These are phyloP conservation scores for Carassius carassius DNA, from an alignment of 2,113 vertebrate genomes.

Conservation along the genomic window DNA sequence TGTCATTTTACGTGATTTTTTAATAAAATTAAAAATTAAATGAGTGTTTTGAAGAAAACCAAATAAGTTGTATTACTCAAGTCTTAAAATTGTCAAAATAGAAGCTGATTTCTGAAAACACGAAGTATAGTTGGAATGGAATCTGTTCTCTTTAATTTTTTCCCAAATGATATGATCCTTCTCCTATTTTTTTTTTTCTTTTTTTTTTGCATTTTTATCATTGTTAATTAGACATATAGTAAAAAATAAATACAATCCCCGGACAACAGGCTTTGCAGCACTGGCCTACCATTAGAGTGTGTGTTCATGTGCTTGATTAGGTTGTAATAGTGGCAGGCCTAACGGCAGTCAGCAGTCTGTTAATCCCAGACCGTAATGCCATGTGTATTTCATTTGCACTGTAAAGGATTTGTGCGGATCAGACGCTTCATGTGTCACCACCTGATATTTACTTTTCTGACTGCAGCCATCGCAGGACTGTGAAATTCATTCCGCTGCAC, in stretches of 20 bases:
- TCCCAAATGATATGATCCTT: neutral
- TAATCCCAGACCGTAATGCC: slow-evolving; percentile 61
- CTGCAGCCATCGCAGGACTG: slow-evolving; percentile 1
- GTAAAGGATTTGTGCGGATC: slow-evolving; percentile 71
- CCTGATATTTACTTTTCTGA: slow-evolving; percentile 65
- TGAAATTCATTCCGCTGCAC: slow-evolving; percentile 23
- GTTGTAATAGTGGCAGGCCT: slow-evolving; percentile 61
- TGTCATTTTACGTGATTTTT: no score
- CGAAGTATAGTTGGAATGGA: neutral
- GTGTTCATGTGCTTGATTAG: slow-evolving; percentile 62
- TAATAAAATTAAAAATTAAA: no score
- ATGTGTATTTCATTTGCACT: slow-evolving; percentile 70
- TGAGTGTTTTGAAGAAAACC: no score
- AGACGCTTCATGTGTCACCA: slow-evolving; percentile 70
- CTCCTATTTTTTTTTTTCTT: neutral
- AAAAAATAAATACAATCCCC: neutral
- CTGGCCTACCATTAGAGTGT: neutral
- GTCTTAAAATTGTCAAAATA: no score
- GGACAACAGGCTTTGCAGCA: neutral
- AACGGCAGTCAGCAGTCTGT: slow-evolving; percentile 56
- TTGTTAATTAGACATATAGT: neutral
- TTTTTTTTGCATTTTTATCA: neutral
- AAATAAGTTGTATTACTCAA: no score
- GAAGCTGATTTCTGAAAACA: no score
- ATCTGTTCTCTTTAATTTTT: neutral